These are phyloP conservation scores for Alouatta palliata DNA, from an alignment of 2,113 vertebrate species.

Conservation along the genomic window DNA sequence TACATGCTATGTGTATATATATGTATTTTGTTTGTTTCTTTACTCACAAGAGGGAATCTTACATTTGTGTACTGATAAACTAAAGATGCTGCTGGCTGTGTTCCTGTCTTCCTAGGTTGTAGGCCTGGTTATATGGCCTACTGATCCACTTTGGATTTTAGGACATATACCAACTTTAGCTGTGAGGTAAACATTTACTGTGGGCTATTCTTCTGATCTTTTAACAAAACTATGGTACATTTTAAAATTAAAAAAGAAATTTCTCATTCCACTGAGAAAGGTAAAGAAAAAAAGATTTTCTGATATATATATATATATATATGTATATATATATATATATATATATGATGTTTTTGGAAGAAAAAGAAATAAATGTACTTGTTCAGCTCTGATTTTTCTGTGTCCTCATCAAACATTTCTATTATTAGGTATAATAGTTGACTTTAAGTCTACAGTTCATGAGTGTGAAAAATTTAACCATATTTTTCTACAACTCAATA, in stretches of 20 bases:
- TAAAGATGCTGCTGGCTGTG: background rate
- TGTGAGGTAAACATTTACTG: background rate
- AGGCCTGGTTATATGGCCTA: background rate
- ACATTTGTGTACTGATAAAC: background rate
- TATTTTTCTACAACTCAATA: background rate
- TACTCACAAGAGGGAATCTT: background rate
- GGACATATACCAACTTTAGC: background rate
- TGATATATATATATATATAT: background rate
- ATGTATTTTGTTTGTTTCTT: background rate
- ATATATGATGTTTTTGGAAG: constrained; percentile 16
- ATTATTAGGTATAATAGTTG: background rate
- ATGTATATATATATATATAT: background rate
- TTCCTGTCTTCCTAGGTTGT: background rate
- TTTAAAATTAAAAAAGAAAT: background rate
- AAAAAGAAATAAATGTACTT: background rate
- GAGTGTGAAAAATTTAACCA: background rate
- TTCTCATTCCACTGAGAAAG: background rate
- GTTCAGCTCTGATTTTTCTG: background rate
- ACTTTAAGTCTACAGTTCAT: background rate
- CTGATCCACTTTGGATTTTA: constrained; percentile 38
- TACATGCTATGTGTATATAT: constrained; percentile 33
- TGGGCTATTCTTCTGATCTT: background rate
- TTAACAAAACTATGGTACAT: background rate
- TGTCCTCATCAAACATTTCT: background rate
- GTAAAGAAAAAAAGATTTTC: constrained; percentile 9